Evolutionary conservation across 1,140 invertebrate genomes (phyloP).

Genomic region (Hypsibius dujardini): DNA sequence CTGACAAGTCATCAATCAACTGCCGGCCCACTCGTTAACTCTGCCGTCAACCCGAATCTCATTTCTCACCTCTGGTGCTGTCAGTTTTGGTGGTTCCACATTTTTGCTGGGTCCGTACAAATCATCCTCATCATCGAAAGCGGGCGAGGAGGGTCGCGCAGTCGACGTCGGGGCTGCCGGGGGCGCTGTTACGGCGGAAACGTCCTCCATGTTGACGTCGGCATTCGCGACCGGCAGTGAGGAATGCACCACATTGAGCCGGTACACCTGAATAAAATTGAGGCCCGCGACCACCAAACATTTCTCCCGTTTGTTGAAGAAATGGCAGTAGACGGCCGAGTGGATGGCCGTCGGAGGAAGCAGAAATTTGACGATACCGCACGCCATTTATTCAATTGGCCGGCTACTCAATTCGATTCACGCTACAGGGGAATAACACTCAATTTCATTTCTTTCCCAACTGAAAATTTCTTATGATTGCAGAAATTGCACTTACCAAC

Average conservation of each 20-base stretch:
- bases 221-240: slow-evolving; percentile 12
- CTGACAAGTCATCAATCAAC: no score
- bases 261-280: slow-evolving; percentile 76
- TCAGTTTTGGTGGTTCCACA: not conserved
- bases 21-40: no score
- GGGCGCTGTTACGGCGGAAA: slow-evolving; percentile 50
- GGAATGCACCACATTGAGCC: slow-evolving; percentile 40
- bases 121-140: slow-evolving; percentile 19
- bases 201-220: not conserved
- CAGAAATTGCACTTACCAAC: no score
- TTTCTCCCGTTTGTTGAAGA: slow-evolving; percentile 72
- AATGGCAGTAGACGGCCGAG: slow-evolving; percentile 76
- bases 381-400: not conserved
- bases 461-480: no score
- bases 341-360: slow-evolving; percentile 83
- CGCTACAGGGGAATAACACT: not conserved
- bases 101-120: not conserved
- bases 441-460: not conserved
- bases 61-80: no score
- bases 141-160: not conserved
- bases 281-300: slow-evolving; percentile 77
- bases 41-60: no score
- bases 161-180: slow-evolving; percentile 33
- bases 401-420: not conserved
- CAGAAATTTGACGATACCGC: slow-evolving; percentile 17